These are phyloP conservation scores for Xenops minutus DNA, from an alignment of 2,797 vertebrate species.

Conservation along the genomic window DNA sequence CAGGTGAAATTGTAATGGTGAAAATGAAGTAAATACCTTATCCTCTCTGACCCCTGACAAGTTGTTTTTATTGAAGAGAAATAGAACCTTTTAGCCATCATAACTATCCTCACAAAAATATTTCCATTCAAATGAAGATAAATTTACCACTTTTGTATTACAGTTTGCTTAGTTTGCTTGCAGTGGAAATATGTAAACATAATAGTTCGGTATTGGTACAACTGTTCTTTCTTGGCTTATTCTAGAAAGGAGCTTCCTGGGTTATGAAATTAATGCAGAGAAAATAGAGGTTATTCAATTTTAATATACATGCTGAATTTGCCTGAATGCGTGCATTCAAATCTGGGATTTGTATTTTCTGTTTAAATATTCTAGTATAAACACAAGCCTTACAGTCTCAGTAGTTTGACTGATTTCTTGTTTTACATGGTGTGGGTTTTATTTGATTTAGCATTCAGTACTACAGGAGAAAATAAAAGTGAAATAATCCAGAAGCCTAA, in stretches of 20 bases:
- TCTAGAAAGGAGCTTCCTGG: background rate
- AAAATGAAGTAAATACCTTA: background rate
- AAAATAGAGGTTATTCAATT: background rate
- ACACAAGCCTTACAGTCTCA: background rate
- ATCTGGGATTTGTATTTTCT: background rate
- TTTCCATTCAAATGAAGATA: background rate
- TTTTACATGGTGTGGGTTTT: background rate
- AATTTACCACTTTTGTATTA: background rate
- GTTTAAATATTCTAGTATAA: conserved; percentile 1
- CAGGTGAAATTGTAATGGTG: background rate
- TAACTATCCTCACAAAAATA: background rate
- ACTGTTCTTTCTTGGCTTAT: background rate
- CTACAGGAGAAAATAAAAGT: conserved; percentile 19
- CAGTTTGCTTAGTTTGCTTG: background rate
- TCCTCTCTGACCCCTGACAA: background rate
- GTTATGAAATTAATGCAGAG: background rate
- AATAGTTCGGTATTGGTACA: background rate
- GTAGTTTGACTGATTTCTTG: conserved; percentile 10
- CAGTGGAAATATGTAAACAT: background rate
- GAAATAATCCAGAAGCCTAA: conserved; percentile 40
- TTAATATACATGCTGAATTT: background rate
- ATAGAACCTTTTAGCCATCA: background rate
- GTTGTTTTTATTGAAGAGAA: background rate
- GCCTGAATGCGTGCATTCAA: background rate
- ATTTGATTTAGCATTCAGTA: conserved; percentile 41